Percentiles rank a stretch among this genome's conserved stretches.
Conservation (phyloP, 2,888 invertebrate genomes). For the Anagyrus pseudococci region DNA sequence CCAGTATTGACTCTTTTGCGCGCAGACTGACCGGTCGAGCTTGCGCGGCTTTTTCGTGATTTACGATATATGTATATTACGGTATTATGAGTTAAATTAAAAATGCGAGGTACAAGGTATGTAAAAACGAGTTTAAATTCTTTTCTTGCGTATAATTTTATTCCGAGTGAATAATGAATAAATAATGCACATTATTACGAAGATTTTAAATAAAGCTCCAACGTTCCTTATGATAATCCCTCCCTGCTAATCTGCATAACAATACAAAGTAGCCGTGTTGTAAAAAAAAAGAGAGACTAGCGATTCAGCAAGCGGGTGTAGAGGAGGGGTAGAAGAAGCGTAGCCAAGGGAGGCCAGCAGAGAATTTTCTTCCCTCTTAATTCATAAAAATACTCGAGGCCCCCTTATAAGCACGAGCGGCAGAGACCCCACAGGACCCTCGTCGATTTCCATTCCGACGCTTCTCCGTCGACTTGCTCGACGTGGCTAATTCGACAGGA, state of each 20-base stretch:
- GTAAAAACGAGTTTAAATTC: too few species aligned
- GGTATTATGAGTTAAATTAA: too few species aligned
- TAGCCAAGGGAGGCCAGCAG: constrained; percentile 26
- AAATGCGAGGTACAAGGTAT: too few species aligned
- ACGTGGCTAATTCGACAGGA: constrained; percentile 41
- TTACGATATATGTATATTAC: too few species aligned
- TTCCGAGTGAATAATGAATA: constrained; percentile 24
- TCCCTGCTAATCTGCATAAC: constrained; percentile 38
- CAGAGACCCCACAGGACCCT: constrained; percentile 38
- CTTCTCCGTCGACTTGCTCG: constrained; percentile 4
- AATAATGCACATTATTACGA: constrained; percentile 24
- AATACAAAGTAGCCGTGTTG: constrained; percentile 33
- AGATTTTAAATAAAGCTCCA: constrained; percentile 22
- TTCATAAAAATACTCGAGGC: constrained; percentile 50
- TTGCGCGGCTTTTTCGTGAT: too few species aligned
- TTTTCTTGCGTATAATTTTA: constrained; percentile 5
- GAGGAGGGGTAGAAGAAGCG: constrained; percentile 5
- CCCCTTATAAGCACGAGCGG: constrained; percentile 34
- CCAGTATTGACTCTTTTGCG: too few species aligned
- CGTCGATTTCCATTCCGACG: constrained; percentile 37
- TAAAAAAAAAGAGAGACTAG: constrained; percentile 18
- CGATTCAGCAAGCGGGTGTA: neutral
- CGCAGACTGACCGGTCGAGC: too few species aligned
- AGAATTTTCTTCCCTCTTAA: constrained; percentile 47
- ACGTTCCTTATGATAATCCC: constrained; percentile 35